Evolutionary conservation across 37 sponge, comb jelly and placozoan genomes (phyloP), one percentile per base, ranked within the genome.

Genomic region (Petrosia ficiformis): DNA sequence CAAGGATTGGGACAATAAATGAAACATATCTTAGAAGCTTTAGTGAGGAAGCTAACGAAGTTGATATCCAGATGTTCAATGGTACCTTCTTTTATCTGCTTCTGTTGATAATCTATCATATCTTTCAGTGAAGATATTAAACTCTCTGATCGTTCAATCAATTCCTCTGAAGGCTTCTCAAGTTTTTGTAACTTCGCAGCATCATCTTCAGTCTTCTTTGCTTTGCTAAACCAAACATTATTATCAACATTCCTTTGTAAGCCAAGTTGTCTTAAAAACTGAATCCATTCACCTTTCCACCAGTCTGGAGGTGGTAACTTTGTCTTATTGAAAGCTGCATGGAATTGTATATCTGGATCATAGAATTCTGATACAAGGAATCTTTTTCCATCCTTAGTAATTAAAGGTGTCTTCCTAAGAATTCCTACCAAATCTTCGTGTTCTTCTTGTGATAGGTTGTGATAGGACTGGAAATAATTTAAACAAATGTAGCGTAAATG

Each of bases 261-360:
- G 3, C 83, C 83, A 19, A 82, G 43, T 4, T 68, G 22, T 48
- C 59, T 48, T 10, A 82, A 14, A 57, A 82, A 67, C 33, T 3
- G 0, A 21, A 82, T 38, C 57, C 72, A 39, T 11, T 65, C 48
- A 36, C 61, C 43, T 6, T 52, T 36, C 1, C 48, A 21, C 82
- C 87, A 87, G 16, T 28, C 8, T 14, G 57, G 36, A 32, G 82
- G 78, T 63, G 71, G 73, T n/a, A 72, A 16, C 37, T 48, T 16
- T 0, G 22, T 48, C 25, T 6, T 0, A 3, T 44, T 11, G 52
- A 87, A 87, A 16, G 5, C 42, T 37, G 38, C 61, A 28, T 80
- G 72, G 21, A 81, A 78, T 37, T 68, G 48, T 34, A 43, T 37
- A 35, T 63, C 1, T 37, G 77, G 74, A 65, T 87, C 82, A 65